A percentile compares a stretch with the other conserved stretches of the same genome.
Conservation (phyloP, 2,113 vertebrate genomes). For the Pleuronectes platessa region DNA sequence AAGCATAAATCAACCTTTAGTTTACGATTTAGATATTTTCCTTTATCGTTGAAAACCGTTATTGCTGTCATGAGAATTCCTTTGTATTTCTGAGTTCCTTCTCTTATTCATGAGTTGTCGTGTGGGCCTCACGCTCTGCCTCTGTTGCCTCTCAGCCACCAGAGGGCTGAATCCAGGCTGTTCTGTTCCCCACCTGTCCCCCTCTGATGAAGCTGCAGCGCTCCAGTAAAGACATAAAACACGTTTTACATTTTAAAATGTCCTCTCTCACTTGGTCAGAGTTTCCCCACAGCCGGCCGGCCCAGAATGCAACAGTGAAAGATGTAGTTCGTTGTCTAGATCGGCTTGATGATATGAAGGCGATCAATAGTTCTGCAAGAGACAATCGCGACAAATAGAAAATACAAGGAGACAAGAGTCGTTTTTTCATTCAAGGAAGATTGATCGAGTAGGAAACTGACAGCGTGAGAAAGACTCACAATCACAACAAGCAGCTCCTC, state of each 20-base stretch:
- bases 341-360: neutral
- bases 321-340: neutral
- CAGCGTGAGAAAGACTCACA: conserved; percentile 24
- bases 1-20: too few relatives aligned
- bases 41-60: too few relatives aligned
- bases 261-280: neutral
- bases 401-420: neutral
- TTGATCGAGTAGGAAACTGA: conserved; percentile 29
- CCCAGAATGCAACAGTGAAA: neutral
- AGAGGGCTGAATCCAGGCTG: neutral
- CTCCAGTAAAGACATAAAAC: neutral
- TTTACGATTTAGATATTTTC: too few relatives aligned
- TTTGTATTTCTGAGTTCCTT: too few relatives aligned
- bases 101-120: too few relatives aligned
- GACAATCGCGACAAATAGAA: neutral
- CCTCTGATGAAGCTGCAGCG: neutral
- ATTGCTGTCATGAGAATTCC: too few relatives aligned
- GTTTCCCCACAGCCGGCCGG: neutral
- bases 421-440: conserved; percentile 8
- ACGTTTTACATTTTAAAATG: neutral
- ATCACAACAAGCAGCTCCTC: conserved; percentile 27
- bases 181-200: neutral
- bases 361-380: neutral
- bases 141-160: neutral
- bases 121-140: neutral